Percentiles rank a stretch among this genome's conserved stretches.
These are phyloP conservation scores for Oreochromis niloticus DNA, from an alignment of 2,113 vertebrate species.

Conservation along the genomic window DNA sequence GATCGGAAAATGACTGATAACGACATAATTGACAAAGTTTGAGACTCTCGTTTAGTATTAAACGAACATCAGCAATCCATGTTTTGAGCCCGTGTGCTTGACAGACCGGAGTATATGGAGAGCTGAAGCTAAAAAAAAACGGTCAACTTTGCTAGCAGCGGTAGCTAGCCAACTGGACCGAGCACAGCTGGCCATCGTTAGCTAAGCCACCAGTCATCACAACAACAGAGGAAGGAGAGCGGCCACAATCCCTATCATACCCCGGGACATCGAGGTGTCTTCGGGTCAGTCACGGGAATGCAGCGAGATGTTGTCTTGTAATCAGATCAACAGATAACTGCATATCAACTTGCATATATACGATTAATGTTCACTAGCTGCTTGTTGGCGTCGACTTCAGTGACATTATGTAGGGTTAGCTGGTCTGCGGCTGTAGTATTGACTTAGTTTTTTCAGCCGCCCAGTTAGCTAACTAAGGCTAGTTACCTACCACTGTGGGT, in stretches of 20 bases:
- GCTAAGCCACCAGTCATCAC: constrained; percentile 51
- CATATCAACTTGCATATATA: not conserved
- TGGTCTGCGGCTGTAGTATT: not conserved
- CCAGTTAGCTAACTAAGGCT: constrained; percentile 26
- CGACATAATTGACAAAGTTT: constrained; percentile 19
- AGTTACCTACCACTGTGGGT: constrained; percentile 14
- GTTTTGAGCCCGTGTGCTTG: not conserved
- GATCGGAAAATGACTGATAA: constrained; percentile 52
- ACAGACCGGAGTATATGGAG: constrained; percentile 35
- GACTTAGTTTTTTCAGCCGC: not conserved
- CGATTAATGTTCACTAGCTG: not conserved
- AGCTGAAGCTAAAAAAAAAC: constrained; percentile 19
- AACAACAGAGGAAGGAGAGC: constrained; percentile 59
- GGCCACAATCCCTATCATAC: constrained; percentile 29
- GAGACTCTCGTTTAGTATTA: not conserved
- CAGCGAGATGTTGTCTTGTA: not conserved
- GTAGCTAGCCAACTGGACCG: constrained; percentile 52
- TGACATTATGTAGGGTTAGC: not conserved
- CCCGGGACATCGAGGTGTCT: constrained; percentile 68
- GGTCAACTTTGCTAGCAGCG: constrained; percentile 55
- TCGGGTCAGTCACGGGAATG: constrained; percentile 52
- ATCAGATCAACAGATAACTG: not conserved
- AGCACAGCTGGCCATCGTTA: constrained; percentile 60
- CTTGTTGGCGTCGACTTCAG: not conserved
- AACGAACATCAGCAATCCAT: not conserved